Conservation (phyloP, 2,113 vertebrate species). For the Sus scrofa region DNA sequence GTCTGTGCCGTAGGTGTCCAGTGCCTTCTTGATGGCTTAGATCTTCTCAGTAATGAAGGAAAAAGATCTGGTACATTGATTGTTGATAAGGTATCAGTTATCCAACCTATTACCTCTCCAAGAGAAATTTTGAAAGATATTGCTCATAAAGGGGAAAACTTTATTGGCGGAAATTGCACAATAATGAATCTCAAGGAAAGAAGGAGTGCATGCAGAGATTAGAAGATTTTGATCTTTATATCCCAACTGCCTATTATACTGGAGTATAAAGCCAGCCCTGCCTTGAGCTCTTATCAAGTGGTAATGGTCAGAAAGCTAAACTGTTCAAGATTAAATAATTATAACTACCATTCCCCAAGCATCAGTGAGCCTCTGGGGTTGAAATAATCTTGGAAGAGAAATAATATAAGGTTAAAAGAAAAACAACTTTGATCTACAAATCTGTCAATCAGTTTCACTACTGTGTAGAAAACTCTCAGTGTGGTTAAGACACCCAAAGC, state of each 20-base stretch:
- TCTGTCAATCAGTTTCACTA: constrained; percentile 9
- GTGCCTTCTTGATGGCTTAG: not conserved
- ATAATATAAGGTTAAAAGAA: constrained; percentile 44
- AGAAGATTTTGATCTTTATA: not conserved
- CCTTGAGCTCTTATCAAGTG: not conserved
- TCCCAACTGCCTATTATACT: not conserved
- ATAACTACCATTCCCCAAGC: not conserved
- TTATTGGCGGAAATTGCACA: not conserved
- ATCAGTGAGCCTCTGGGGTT: not conserved
- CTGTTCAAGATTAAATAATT: constrained; percentile 32
- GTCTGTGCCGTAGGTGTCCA: not conserved
- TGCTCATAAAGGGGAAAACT: not conserved
- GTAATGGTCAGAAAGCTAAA: constrained; percentile 11
- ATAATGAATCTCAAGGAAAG: not conserved
- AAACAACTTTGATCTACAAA: constrained; percentile 30
- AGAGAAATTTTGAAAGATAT: constrained; percentile 5
- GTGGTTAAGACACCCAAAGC: not conserved
- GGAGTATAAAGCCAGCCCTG: not conserved
- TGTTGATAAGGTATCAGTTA: not conserved
- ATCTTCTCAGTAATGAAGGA: not conserved
- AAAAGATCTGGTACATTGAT: not conserved
- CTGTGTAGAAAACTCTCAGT: not conserved
- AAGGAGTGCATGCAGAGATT: not conserved
- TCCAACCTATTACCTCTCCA: not conserved
- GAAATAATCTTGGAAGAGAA: constrained; percentile 29